Evolutionary conservation across 2,888 invertebrate species (phyloP).

Genomic region (Limnephilus rhombicus): DNA sequence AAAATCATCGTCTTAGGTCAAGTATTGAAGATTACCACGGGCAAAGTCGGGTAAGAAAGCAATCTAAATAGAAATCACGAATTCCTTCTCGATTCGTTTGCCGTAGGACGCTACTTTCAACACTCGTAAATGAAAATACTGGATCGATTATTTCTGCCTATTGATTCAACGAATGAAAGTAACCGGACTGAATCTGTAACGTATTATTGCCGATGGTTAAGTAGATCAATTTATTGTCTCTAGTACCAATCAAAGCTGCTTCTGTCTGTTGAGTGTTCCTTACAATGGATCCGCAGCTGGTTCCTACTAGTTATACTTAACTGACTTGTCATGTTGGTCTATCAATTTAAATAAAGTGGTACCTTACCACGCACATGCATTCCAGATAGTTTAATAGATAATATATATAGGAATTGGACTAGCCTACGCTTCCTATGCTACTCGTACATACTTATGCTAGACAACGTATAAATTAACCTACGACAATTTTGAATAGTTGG

Average conservation of each 20-base stretch:
- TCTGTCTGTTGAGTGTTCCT: neutral
- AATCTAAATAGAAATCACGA: neutral
- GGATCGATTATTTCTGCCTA: neutral
- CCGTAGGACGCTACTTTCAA: neutral
- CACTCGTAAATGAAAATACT: neutral
- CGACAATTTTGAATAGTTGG: too few relatives aligned
- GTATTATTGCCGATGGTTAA: conserved; percentile 9
- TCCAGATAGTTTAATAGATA: too few relatives aligned
- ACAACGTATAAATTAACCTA: too few relatives aligned
- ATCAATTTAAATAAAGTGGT: too few relatives aligned
- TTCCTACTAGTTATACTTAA: neutral
- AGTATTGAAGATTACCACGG: neutral
- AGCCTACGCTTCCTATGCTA: too few relatives aligned
- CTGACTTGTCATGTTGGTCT: too few relatives aligned
- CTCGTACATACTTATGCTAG: too few relatives aligned
- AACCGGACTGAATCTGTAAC: conserved; percentile 4
- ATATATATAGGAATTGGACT: too few relatives aligned
- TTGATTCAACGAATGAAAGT: conserved; percentile 11
- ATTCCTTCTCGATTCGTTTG: neutral
- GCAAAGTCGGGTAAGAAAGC: neutral
- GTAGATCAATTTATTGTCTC: conserved; percentile 27
- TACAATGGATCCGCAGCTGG: neutral
- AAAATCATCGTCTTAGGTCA: neutral
- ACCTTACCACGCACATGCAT: too few relatives aligned
- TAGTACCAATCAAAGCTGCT: neutral